These are phyloP conservation scores for Cyprinella venusta DNA, from an alignment of 2,797 vertebrate genomes.

Conservation along the genomic window DNA sequence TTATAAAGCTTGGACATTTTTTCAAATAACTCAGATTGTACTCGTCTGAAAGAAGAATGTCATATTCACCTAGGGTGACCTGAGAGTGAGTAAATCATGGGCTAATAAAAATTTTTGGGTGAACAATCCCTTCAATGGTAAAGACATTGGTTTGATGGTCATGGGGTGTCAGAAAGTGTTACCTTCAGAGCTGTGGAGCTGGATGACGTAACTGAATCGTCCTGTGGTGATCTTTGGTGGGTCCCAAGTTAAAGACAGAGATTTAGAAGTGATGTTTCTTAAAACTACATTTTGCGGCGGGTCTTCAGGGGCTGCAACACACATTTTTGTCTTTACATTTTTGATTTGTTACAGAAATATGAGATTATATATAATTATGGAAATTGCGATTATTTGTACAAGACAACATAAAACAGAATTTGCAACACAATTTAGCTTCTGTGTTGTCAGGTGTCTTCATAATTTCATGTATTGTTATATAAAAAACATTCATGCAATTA, in stretches of 20 bases:
- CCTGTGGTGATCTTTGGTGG: conserved; percentile 87
- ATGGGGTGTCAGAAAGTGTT: conserved; percentile 44
- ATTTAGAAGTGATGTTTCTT: conserved; percentile 85
- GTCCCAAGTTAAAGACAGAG: conserved; percentile 86
- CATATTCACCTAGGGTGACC: too few species aligned
- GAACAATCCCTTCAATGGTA: background rate
- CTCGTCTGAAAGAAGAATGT: too few species aligned
- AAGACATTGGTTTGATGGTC: background rate
- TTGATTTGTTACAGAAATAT: background rate
- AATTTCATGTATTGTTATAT: background rate
- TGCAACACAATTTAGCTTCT: background rate
- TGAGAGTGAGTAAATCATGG: too few species aligned
- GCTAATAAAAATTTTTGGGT: too few species aligned
- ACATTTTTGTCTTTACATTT: background rate
- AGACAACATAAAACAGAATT: background rate
- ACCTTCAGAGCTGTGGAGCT: conserved; percentile 88
- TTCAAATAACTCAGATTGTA: too few species aligned
- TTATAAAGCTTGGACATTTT: too few species aligned
- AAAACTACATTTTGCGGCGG: conserved; percentile 84
- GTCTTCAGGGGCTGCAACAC: conserved; percentile 89
- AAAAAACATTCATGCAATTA: background rate
- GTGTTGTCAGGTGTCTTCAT: background rate
- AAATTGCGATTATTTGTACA: background rate
- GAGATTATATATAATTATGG: background rate
- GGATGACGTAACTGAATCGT: conserved; percentile 88